Evolutionary conservation across 2,888 invertebrate species (phyloP), one percentile per base, ranked within the genome.

Genomic region (Andricus quercusramuli): DNA sequence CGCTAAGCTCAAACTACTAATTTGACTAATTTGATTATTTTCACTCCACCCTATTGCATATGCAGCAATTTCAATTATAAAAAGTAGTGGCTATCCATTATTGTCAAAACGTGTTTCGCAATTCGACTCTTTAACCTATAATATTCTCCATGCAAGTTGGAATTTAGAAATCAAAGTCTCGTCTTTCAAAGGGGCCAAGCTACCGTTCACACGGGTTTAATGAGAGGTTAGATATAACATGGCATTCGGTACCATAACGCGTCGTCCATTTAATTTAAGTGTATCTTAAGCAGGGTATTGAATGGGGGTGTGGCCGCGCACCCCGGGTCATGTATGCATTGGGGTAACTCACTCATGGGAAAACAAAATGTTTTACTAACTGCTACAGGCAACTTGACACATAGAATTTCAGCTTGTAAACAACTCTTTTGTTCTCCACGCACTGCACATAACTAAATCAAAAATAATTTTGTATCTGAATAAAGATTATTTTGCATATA

Each of bases 161-260:
- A 87, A 86, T 88, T 86, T 84, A 86, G 86, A 87, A 89, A 89
- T 89, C 86, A 84, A 83, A 83, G 87, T 89, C 85, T 90, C 90
- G 79, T 78, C 85, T 90, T 90, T 85, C 88, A 86, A 65, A 62
- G 80, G 78, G 64, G 62, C 80, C 74, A 79, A 82, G 65, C 66
- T 77, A 82, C 83, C 84, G 90, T 92, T 92, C 92, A 90, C 92
- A 92, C 92, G 91, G 89, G 86, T 88, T 90, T 92, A 92, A 92
- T 92, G 89, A 92, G 89, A 90, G 92, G 92, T 92, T 92, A 92
- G 91, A 89, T 92, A 92, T 92, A 92, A 92, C 90, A 90, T 87
- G 90, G 88, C 84, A 88, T 89, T 89, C 89, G 84, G 83, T 78
- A 79, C 80, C 83, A 91, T 89, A 90, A 89, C 22, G 22, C 88